Percentiles rank a stretch among this genome's conserved stretches.
Conservation (phyloP, 2,797 vertebrate genomes). For the Ceryle rudis region DNA sequence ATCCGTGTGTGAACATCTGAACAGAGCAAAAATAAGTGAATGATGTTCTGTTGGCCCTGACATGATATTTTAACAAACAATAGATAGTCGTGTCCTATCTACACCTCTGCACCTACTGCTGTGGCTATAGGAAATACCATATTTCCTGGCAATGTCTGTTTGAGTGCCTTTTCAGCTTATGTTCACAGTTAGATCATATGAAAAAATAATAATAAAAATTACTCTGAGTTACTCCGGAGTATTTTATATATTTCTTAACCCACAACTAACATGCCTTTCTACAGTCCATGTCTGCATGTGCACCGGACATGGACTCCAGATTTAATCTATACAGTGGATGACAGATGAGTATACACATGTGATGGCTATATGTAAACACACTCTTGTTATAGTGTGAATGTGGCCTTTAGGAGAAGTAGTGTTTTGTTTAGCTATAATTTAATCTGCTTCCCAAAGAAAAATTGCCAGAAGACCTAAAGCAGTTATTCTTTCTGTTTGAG, state of each 20-base stretch:
- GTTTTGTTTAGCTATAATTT: conserved; percentile 10
- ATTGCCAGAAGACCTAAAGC: background rate
- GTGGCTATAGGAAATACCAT: background rate
- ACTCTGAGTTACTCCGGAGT: background rate
- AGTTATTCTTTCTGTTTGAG: background rate
- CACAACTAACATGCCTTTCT: background rate
- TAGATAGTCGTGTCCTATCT: background rate
- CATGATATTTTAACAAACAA: background rate
- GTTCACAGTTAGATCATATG: background rate
- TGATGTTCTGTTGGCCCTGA: background rate
- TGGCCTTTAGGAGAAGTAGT: background rate
- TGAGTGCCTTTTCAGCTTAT: background rate
- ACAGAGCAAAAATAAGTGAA: background rate
- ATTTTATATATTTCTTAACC: background rate
- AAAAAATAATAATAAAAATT: background rate
- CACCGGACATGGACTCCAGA: background rate
- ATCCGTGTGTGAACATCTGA: background rate
- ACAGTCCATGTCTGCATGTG: background rate
- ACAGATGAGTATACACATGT: background rate
- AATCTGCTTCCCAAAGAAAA: background rate
- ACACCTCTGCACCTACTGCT: background rate
- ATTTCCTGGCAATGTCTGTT: background rate
- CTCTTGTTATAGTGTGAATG: background rate
- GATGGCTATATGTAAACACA: background rate
- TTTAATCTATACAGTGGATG: background rate